Base-by-base conservation (phyloP, 2,888 invertebrate genomes). In the Cosmia trapezina region DNA sequence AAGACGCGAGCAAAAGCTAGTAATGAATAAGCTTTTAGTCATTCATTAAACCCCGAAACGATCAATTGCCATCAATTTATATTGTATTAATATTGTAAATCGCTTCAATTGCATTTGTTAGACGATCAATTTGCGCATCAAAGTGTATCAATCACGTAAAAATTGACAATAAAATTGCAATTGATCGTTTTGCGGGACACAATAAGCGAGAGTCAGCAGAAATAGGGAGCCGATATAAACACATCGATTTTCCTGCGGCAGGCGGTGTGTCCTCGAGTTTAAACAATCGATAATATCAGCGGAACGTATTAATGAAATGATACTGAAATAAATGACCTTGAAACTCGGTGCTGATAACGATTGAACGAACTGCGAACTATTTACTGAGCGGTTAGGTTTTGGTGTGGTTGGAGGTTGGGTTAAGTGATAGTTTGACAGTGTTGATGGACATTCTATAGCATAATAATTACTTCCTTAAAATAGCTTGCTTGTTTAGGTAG, bases 221-320 rank as follows among this genome's bases (percentile, higher is more conserved):
- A 76, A 72, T 76, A 60, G 54, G 74, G 66, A 64, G 59, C 56
- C 76, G 59, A 78, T 80, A 41, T n/a, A 75, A 82, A 79, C 68
- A 68, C 76, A 75, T 72, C 68, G 75, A 68, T 79, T 70, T n/a
- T 9, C 51, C 80, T 73, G 85, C 76, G 85, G 70, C 78, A 28
- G 56, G 4, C 56, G 28, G 54, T 41, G 60, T 64, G 77, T 68
- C 82, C 85, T 83, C 77, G 64, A 71, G 41, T 69, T 76, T 73
- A 68, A 76, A 80, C 74, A 81, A 86, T 88, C 88, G 79, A 88
- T 87, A 79, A 54, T 83, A 84, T 65, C 70, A 78, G 74, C 73
- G 62, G 61, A 69, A 66, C 67, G 61, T 77, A 71, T 65, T 81
- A 67, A 81, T 83, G 83, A 80, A 82, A 64, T 61, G 56, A 67